Conservation (phyloP, 30 jellyfish, hydroid and myxozoan species). For the Turritopsis rubra region DNA sequence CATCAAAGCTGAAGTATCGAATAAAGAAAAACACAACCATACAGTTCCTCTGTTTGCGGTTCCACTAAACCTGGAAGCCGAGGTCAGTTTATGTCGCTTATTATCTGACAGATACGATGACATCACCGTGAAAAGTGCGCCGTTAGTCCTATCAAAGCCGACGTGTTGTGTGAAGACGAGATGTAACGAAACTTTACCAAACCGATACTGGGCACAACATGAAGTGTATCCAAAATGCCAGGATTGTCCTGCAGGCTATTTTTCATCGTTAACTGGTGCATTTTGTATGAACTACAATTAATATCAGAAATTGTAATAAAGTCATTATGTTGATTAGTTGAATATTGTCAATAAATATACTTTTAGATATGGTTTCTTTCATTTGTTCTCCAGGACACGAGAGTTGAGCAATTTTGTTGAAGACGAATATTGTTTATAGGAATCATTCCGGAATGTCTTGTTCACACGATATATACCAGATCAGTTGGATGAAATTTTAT, state of each 20-base stretch:
- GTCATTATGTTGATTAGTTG: not conserved
- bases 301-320: not conserved
- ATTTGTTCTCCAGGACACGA: not conserved
- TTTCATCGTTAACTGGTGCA: not conserved
- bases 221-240: not conserved
- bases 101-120: not conserved
- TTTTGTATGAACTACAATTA: not conserved
- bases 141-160: not conserved
- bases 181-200: slow-evolving; percentile 1
- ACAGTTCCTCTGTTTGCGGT: not conserved
- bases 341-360: not conserved
- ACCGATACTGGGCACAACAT: slow-evolving; percentile 7
- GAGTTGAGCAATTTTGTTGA: not conserved
- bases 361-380: not conserved
- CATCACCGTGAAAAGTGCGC: not conserved
- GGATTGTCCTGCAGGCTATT: not conserved
- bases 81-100: not conserved
- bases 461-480: too few relatives aligned
- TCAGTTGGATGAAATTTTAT: too few relatives aligned
- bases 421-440: too few relatives aligned
- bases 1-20: not conserved
- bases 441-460: too few relatives aligned
- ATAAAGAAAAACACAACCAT: not conserved
- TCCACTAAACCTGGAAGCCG: not conserved
- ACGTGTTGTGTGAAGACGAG: not conserved